phyloP scores from a whole-genome alignment of 2,888 invertebrate genomes.

The Hemithea aestivaria region DNA sequence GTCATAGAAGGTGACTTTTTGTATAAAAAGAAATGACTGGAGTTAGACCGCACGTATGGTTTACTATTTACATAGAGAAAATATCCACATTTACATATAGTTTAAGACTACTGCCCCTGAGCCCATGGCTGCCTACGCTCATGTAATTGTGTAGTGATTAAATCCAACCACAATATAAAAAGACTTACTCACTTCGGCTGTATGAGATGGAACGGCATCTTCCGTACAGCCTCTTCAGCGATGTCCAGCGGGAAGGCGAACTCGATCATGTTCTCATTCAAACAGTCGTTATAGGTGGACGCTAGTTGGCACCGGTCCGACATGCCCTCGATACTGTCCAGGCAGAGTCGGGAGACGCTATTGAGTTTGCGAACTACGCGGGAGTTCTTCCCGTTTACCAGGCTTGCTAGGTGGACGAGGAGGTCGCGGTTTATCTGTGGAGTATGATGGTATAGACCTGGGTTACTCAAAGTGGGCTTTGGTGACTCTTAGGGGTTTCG shows the following conservation, averaged over 20 bases:
- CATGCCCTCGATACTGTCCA: constrained; percentile 68
- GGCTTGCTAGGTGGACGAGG: constrained; percentile 58
- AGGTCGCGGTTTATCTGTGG: constrained; percentile 65
- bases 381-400: constrained; percentile 69
- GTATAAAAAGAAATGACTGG: no score
- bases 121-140: no score
- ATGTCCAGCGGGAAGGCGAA: constrained; percentile 68
- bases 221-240: constrained; percentile 66
- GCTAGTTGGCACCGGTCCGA: constrained; percentile 66
- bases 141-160: no score
- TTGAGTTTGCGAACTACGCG: constrained; percentile 65
- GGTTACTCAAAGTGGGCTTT: no score
- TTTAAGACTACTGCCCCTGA: no score
- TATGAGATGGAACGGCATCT: constrained; percentile 72
- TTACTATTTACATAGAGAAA: no score
- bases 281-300: constrained; percentile 68
- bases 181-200: constrained; percentile 61
- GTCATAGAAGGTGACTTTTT: no score
- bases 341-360: constrained; percentile 61
- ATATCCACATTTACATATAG: no score
- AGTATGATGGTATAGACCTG: no score
- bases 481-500: no score
- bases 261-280: constrained; percentile 70
- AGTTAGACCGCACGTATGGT: no score
- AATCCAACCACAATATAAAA: no score